Evolutionary conservation across 2,888 invertebrate genomes (phyloP).

Genomic region (Laspeyria flexula): DNA sequence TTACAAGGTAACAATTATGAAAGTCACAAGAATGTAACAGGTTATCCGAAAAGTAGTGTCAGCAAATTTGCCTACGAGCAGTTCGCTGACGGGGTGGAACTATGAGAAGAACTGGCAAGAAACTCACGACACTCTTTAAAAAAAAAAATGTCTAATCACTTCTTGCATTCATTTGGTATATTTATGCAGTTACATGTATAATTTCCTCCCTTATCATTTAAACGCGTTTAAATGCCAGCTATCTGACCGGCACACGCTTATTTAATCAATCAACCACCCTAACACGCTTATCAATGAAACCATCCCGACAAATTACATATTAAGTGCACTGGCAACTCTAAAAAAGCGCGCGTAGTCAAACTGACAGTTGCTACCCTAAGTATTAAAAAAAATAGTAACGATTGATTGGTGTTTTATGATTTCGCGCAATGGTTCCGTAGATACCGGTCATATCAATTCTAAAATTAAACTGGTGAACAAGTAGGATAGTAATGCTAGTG

Average conservation of each 20-base stretch:
- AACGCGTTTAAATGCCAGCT: constrained; percentile 71
- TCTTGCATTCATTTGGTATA: constrained; percentile 10
- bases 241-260: constrained; percentile 77
- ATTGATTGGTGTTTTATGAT: constrained; percentile 14
- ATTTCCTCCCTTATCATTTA: constrained; percentile 64
- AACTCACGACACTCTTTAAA: too few species aligned
- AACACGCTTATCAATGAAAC: constrained; percentile 70
- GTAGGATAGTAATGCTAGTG: too few species aligned
- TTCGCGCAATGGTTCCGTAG: constrained; percentile 20
- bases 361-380: constrained; percentile 66
- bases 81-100: too few species aligned
- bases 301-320: constrained; percentile 83
- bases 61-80: too few species aligned
- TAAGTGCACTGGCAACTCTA: constrained; percentile 73
- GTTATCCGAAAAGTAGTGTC: too few species aligned
- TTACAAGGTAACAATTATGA: too few species aligned
- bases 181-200: constrained; percentile 30
- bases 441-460: neutral
- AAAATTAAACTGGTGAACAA: neutral
- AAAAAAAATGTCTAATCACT: constrained; percentile 5
- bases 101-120: too few species aligned
- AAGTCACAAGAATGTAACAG: too few species aligned
- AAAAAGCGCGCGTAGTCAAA: constrained; percentile 73
- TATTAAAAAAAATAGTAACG: constrained; percentile 45
- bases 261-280: constrained; percentile 83